A percentile compares a stretch with the other conserved stretches of the same genome.
These are phyloP conservation scores for Lasioglossum morio DNA, from an alignment of 2,888 invertebrate genomes.

Conservation along the genomic window DNA sequence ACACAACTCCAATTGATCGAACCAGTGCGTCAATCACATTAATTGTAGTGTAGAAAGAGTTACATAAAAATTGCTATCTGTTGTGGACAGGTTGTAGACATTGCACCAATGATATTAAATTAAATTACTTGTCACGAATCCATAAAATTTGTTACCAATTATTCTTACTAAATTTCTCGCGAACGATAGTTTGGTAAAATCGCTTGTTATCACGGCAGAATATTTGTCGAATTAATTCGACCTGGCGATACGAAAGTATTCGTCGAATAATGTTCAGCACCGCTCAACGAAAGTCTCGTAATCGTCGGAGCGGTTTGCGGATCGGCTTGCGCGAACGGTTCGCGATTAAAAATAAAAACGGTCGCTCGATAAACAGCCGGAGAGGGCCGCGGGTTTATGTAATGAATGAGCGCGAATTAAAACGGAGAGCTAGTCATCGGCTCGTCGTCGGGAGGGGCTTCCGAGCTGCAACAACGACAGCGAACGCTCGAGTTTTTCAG, in stretches of 20 bases:
- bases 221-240: no score
- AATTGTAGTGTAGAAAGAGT: no score
- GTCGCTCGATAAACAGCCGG: constrained; percentile 74
- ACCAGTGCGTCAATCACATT: no score
- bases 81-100: no score
- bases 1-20: no score
- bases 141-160: no score
- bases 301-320: not conserved
- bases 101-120: no score
- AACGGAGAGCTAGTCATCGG: constrained; percentile 30
- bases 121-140: no score
- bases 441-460: not conserved
- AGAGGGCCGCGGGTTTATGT: constrained; percentile 76
- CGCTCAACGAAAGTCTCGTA: not conserved
- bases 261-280: not conserved
- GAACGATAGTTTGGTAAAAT: no score
- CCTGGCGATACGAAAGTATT: not conserved
- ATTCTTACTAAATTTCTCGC: no score
- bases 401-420: constrained; percentile 81
- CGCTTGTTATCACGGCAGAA: no score
- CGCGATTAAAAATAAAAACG: constrained; percentile 68
- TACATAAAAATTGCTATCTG: no score
- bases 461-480: constrained; percentile 22
- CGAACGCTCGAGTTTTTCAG: constrained; percentile 9
- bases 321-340: constrained; percentile 57